Evolutionary conservation across 2,888 invertebrate genomes (phyloP).

Genomic region (Psylliodes chrysocephalus): DNA sequence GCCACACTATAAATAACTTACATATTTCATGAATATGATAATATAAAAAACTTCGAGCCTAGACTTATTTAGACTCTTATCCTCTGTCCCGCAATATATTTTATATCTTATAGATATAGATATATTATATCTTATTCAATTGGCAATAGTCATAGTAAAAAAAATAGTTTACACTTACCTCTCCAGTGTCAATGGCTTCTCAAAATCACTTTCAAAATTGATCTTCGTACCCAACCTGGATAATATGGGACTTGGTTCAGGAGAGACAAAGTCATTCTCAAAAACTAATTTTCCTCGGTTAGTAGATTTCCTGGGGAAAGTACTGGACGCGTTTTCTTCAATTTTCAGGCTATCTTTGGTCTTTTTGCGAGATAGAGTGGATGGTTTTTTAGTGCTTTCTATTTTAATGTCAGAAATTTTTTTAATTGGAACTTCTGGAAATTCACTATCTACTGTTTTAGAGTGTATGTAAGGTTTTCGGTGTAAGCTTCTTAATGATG

Average conservation of each 20-base stretch:
- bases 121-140: too few species aligned
- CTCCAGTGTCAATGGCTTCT: slow-evolving; percentile 48
- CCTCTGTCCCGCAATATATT: too few species aligned
- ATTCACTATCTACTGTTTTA: slow-evolving; percentile 70
- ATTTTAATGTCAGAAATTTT: slow-evolving; percentile 49
- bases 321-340: slow-evolving; percentile 54
- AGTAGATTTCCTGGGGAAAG: slow-evolving; percentile 61
- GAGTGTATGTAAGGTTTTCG: slow-evolving; percentile 53
- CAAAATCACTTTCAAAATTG: slow-evolving; percentile 59
- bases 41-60: too few species aligned
- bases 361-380: slow-evolving; percentile 54
- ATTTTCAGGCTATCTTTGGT: slow-evolving; percentile 57
- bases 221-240: slow-evolving; percentile 47
- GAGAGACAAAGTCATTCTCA: slow-evolving; percentile 76
- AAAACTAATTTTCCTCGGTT: slow-evolving; percentile 60
- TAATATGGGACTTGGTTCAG: slow-evolving; percentile 54
- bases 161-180: too few species aligned
- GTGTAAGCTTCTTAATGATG: slow-evolving; percentile 49
- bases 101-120: too few species aligned
- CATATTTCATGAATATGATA: too few species aligned
- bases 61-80: too few species aligned
- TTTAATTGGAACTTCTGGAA: slow-evolving; percentile 60
- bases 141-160: too few species aligned
- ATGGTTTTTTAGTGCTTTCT: slow-evolving; percentile 55
- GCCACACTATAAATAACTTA: too few species aligned